These are phyloP conservation scores for Yponomeuta evonymella DNA, from an alignment of 2,888 invertebrate species.

Conservation along the genomic window DNA sequence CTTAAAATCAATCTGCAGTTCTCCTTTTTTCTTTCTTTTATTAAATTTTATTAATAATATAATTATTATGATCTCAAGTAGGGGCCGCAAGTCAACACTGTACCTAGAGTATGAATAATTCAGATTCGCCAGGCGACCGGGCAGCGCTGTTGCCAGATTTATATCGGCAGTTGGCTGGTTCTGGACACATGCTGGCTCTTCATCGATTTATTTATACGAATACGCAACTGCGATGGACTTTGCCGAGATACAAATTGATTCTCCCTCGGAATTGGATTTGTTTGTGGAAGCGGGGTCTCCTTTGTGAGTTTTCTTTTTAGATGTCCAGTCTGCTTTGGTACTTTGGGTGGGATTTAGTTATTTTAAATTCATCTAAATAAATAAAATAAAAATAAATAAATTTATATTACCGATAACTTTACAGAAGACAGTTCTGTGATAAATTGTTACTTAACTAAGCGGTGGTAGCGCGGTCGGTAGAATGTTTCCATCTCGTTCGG, in stretches of 20 bases:
- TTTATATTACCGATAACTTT: no score
- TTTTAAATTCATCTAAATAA: no score
- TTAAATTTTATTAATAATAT: no score
- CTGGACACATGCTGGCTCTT: conserved; percentile 8
- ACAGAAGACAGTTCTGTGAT: no score
- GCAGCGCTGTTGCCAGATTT: conserved; percentile 37
- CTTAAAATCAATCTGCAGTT: no score
- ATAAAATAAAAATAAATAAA: no score
- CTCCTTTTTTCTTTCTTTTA: no score
- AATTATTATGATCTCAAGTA: neutral
- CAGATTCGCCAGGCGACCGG: conserved; percentile 32
- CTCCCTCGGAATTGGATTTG: neutral
- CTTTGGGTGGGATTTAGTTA: conserved; percentile 13
- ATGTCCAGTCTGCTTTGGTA: neutral
- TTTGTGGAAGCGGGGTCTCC: neutral
- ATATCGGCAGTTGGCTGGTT: conserved; percentile 25
- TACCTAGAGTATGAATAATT: conserved; percentile 41
- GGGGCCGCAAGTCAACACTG: neutral
- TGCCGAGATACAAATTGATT: conserved; percentile 7
- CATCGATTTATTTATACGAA: neutral
- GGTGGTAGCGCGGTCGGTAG: no score
- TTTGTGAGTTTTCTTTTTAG: neutral
- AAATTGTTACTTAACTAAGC: no score
- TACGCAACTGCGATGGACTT: neutral
- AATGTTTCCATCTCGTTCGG: no score